phyloP scores from a whole-genome alignment of 2,888 invertebrate species.

The Cylindroiulus punctatus region DNA sequence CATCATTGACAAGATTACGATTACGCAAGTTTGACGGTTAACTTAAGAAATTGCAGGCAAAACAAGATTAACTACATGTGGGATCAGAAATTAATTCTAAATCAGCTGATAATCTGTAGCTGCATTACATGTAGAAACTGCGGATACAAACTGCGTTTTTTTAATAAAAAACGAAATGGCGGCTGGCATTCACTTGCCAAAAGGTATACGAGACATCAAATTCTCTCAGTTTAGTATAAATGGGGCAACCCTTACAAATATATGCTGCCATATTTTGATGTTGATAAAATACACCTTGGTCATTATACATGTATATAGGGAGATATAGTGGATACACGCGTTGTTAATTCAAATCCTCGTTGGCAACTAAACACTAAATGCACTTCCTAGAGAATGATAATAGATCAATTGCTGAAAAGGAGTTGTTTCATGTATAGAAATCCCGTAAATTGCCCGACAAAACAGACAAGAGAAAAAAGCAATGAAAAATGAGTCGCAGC shows the following conservation, averaged over 20 bases:
- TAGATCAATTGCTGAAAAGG: background rate
- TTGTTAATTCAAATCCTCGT: background rate
- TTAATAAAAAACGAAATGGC: background rate
- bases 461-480: background rate
- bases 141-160: background rate
- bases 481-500: background rate
- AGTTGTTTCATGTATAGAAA: too few relatives aligned
- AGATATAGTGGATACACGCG: slow-evolving; percentile 20
- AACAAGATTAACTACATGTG: background rate
- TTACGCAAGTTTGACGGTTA: background rate
- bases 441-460: slow-evolving; percentile 3
- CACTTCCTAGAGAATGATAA: slow-evolving; percentile 35
- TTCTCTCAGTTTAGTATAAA: slow-evolving; percentile 4
- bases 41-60: background rate
- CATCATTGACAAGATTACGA: background rate
- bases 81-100: background rate
- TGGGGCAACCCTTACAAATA: background rate
- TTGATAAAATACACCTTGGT: slow-evolving; percentile 35
- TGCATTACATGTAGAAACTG: background rate
- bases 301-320: background rate
- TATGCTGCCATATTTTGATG: slow-evolving; percentile 3
- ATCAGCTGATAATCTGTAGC: background rate
- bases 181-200: background rate
- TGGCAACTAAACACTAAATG: background rate
- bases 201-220: background rate